phyloP scores from a whole-genome alignment of 2,113 vertebrate genomes.

The Erinaceus europaeus region DNA sequence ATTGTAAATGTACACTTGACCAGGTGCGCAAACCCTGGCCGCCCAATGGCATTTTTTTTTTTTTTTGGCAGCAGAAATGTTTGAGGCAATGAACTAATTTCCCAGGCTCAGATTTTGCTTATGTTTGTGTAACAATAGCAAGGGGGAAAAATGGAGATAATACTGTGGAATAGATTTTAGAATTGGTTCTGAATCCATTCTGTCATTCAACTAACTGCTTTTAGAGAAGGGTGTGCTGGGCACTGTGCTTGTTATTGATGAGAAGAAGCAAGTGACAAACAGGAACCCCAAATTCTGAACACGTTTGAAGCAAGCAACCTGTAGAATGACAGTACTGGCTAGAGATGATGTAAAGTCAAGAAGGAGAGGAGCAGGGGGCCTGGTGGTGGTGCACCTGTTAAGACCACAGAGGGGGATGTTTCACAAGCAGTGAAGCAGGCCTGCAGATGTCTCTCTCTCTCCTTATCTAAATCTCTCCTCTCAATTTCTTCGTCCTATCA shows the following conservation, averaged over 20 bases:
- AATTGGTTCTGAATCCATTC: not conserved
- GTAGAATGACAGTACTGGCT: fast-evolving
- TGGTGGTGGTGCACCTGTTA: too few relatives aligned
- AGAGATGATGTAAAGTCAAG: not conserved
- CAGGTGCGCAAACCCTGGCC: not conserved
- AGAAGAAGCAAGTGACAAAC: not conserved
- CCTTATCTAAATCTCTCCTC: too few relatives aligned
- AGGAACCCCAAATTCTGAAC: fast-evolving
- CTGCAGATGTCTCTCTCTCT: too few relatives aligned
- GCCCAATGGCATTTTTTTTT: not conserved
- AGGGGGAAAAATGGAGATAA: not conserved
- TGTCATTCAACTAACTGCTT: not conserved
- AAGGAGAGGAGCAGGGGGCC: too few relatives aligned
- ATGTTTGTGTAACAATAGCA: not conserved
- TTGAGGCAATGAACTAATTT: not conserved
- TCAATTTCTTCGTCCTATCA: too few relatives aligned
- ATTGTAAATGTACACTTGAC: too few relatives aligned
- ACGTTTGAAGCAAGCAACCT: not conserved
- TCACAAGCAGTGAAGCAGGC: too few relatives aligned
- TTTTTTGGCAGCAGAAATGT: not conserved
- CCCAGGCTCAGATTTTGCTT: not conserved
- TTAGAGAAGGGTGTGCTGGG: fast-evolving
- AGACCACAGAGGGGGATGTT: too few relatives aligned
- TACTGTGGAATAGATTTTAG: not conserved
- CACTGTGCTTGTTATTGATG: too few relatives aligned